Evolutionary conservation across 2,797 vertebrate genomes (phyloP).

Genomic region (Phoebastria nigripes): DNA sequence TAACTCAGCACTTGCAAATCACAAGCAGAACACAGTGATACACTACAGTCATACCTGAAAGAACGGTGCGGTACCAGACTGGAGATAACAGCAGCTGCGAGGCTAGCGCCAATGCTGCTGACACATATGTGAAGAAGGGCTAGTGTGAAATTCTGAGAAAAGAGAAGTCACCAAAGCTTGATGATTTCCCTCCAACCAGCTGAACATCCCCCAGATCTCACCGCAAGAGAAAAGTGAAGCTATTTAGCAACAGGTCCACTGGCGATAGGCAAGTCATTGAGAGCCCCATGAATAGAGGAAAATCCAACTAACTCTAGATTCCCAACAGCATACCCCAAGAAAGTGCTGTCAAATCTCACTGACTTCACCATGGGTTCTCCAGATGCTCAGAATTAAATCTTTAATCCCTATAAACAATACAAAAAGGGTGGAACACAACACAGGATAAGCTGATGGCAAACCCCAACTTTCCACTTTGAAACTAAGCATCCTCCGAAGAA

Average conservation of each 20-base stretch:
- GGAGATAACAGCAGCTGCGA: not conserved
- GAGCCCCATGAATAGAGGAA: not conserved
- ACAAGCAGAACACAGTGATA: not conserved
- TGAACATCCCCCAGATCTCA: not conserved
- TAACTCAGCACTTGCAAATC: not conserved
- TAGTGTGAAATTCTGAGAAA: not conserved
- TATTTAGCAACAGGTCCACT: not conserved
- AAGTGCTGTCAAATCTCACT: not conserved
- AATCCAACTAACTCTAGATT: not conserved
- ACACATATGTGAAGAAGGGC: rapidly evolving
- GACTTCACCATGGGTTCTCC: not conserved
- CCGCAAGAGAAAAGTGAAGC: not conserved
- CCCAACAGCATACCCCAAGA: not conserved
- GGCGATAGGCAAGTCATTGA: rapidly evolving
- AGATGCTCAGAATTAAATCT: not conserved
- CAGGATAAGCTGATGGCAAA: not conserved
- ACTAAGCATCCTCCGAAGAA: not conserved
- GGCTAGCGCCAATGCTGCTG: not conserved
- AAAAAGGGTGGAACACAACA: not conserved
- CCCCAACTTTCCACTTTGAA: not conserved
- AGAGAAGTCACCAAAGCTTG: not conserved
- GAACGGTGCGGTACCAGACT: not conserved
- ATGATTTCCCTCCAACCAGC: not conserved
- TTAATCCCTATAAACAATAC: not conserved
- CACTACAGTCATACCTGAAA: not conserved